Conservation (phyloP, 2,888 invertebrate genomes). For the Chloroclysta siterata region DNA sequence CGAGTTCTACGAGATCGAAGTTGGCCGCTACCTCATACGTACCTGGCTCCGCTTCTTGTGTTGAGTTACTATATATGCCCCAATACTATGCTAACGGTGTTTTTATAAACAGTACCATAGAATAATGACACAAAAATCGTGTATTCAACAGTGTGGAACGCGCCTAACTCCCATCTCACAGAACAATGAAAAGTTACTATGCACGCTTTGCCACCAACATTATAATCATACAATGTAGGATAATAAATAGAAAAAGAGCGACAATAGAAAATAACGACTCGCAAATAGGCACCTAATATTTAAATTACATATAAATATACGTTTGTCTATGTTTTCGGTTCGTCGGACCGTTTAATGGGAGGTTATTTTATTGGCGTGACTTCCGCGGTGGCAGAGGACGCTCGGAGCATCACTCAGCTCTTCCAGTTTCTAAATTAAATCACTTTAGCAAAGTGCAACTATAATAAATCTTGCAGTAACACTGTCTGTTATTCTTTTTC, state of each 20-base stretch:
- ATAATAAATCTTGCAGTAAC: no score
- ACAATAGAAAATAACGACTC: slow-evolving; percentile 81
- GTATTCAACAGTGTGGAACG: slow-evolving; percentile 69
- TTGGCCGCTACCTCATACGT: no score
- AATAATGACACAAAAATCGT: slow-evolving; percentile 40
- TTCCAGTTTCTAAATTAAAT: no score
- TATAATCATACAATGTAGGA: slow-evolving; percentile 81
- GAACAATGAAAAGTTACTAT: not conserved
- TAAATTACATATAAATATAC: slow-evolving; percentile 82
- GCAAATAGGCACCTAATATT: slow-evolving; percentile 82
- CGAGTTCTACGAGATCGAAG: no score
- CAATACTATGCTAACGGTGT: slow-evolving; percentile 21
- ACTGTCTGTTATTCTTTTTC: no score
- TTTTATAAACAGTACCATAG: slow-evolving; percentile 29
- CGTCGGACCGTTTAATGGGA: slow-evolving; percentile 76
- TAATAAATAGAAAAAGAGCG: slow-evolving; percentile 82
- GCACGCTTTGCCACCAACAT: slow-evolving; percentile 75
- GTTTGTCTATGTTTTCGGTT: slow-evolving; percentile 72
- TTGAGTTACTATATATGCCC: slow-evolving; percentile 9
- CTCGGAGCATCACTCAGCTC: slow-evolving; percentile 7
- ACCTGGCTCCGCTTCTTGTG: not conserved
- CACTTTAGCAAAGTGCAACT: no score
- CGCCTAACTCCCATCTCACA: slow-evolving; percentile 60
- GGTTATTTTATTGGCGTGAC: slow-evolving; percentile 69
- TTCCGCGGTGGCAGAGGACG: slow-evolving; percentile 52